Conservation (phyloP, 2,888 invertebrate genomes). For the Calliopum simillimum region DNA sequence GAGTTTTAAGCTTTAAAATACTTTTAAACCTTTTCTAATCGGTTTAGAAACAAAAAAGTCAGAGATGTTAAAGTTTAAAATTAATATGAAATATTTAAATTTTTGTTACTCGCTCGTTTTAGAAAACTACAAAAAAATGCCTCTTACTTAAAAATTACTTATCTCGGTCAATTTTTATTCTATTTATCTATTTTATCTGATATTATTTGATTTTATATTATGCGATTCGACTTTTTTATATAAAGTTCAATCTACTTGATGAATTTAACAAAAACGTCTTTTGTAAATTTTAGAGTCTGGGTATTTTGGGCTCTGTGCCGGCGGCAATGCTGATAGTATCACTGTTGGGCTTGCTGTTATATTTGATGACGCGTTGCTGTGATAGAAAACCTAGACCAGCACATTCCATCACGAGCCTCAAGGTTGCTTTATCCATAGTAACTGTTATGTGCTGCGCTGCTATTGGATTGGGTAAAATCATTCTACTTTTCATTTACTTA, state of each 20-base stretch:
- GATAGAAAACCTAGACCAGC: conserved; percentile 92
- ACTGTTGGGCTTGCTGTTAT: conserved; percentile 87
- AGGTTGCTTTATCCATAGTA: conserved; percentile 82
- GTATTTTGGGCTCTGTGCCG: conserved; percentile 93
- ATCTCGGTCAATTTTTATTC: too few relatives aligned
- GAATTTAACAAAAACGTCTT: neutral
- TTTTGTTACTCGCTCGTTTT: too few relatives aligned
- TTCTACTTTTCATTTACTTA: neutral
- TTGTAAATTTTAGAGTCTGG: conserved; percentile 88
- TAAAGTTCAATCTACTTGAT: neutral
- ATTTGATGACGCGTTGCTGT: conserved; percentile 95
- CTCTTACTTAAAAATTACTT: too few relatives aligned
- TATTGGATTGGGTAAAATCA: conserved; percentile 78
- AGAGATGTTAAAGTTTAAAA: too few relatives aligned
- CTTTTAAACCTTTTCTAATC: too few relatives aligned
- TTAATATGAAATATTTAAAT: too few relatives aligned
- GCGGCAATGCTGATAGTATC: conserved; percentile 93
- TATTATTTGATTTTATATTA: too few relatives aligned
- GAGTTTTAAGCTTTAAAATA: too few relatives aligned
- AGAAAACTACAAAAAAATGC: too few relatives aligned
- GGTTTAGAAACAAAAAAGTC: too few relatives aligned
- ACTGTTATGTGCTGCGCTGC: conserved; percentile 91
- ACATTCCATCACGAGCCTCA: conserved; percentile 87
- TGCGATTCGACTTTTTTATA: neutral
- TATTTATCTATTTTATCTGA: too few relatives aligned